Conservation (phyloP, 1,140 invertebrate genomes). For the Tetramorium parvispinum region DNA sequence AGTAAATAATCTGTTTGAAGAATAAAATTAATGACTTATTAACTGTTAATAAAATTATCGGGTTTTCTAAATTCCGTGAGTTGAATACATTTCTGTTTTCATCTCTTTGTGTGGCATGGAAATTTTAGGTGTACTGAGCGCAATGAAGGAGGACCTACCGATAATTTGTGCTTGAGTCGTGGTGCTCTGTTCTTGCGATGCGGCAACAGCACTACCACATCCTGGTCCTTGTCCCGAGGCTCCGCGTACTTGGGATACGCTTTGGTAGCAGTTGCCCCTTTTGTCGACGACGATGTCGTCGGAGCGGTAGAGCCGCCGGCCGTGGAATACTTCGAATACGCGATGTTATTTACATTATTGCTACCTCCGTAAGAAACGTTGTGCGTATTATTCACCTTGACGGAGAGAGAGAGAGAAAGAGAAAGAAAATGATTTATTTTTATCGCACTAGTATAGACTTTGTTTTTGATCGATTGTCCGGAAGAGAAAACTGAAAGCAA, state of each 20-base stretch:
- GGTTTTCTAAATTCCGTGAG: background rate
- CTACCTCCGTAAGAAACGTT: conserved; percentile 88
- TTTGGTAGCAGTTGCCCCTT: conserved; percentile 53
- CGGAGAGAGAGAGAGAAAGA: background rate
- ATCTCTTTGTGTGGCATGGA: background rate
- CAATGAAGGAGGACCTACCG: conserved; percentile 68
- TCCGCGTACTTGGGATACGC: conserved; percentile 65
- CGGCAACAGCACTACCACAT: conserved; percentile 81
- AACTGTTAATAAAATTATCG: background rate
- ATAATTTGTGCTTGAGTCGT: conserved; percentile 81
- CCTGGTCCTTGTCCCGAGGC: conserved; percentile 76
- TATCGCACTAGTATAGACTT: background rate
- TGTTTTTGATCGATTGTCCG: background rate
- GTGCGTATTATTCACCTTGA: conserved; percentile 89
- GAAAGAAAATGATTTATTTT: conserved; percentile 28
- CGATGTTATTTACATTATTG: conserved; percentile 88
- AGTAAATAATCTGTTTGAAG: background rate
- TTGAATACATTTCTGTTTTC: background rate
- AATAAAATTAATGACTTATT: background rate
- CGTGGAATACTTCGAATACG: conserved; percentile 86
- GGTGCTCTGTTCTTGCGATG: conserved; percentile 79
- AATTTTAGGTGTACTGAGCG: background rate
- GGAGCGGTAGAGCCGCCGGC: conserved; percentile 74
- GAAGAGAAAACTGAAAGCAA: background rate
- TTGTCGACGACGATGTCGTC: conserved; percentile 62